These are phyloP conservation scores for Rhorus exstirpatorius DNA, from an alignment of 2,888 invertebrate species.

Conservation along the genomic window DNA sequence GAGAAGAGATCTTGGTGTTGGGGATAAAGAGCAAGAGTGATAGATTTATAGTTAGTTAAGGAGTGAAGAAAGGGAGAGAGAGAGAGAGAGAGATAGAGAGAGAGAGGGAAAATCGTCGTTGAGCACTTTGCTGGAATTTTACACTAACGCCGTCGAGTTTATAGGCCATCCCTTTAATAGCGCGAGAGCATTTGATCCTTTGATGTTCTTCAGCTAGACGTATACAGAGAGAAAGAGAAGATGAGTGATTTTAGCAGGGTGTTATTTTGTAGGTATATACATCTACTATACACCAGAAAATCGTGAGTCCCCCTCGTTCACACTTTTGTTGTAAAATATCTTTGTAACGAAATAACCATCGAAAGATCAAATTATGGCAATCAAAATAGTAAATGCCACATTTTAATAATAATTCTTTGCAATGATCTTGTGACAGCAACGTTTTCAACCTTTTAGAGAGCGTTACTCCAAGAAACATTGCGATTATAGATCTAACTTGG, in stretches of 20 bases:
- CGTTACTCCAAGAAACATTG: too few relatives aligned
- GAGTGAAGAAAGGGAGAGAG: slow-evolving; percentile 17
- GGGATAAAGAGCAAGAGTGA: slow-evolving; percentile 25
- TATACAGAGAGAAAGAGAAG: slow-evolving; percentile 11
- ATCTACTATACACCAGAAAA: slow-evolving; percentile 60
- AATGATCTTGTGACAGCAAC: too few relatives aligned
- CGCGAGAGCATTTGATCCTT: slow-evolving; percentile 78
- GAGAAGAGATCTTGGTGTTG: slow-evolving; percentile 20
- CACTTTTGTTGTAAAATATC: slow-evolving; percentile 16
- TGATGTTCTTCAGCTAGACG: slow-evolving; percentile 79
- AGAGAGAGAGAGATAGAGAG: slow-evolving; percentile 36
- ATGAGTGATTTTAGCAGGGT: slow-evolving; percentile 74
- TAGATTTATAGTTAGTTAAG: slow-evolving; percentile 15
- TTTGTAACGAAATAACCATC: background rate
- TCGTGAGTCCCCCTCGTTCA: slow-evolving; percentile 23
- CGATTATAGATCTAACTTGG: too few relatives aligned
- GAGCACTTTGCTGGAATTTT: slow-evolving; percentile 81
- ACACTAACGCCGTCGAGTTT: slow-evolving; percentile 77
- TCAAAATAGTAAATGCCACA: too few relatives aligned
- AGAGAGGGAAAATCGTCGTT: slow-evolving; percentile 69
- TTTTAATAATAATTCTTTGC: too few relatives aligned
- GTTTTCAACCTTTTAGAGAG: too few relatives aligned
- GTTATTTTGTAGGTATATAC: slow-evolving; percentile 64
- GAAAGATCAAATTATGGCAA: background rate
- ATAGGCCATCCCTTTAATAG: slow-evolving; percentile 78